These are phyloP conservation scores for Chrysolina haemoptera DNA, from an alignment of 2,888 invertebrate genomes.

Conservation along the genomic window DNA sequence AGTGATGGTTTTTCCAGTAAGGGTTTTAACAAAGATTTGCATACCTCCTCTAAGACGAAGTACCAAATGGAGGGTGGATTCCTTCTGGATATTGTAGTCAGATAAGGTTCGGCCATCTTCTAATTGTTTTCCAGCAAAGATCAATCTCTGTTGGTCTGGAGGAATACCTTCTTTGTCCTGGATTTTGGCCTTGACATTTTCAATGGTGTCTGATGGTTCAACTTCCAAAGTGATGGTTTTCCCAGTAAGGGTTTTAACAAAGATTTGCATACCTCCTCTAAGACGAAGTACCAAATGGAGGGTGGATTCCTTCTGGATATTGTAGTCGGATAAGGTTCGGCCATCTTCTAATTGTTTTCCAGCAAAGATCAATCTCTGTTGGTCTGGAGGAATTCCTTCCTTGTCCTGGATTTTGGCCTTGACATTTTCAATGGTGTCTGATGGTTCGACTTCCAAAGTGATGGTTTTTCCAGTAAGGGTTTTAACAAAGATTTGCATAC, in stretches of 20 bases:
- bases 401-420: constrained; percentile 78
- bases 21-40: constrained; percentile 75
- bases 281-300: constrained; percentile 94
- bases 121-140: constrained; percentile 80
- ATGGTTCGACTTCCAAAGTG: constrained; percentile 27
- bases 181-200: constrained; percentile 77
- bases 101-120: constrained; percentile 79
- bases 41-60: constrained; percentile 73
- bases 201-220: constrained; percentile 77
- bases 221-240: constrained; percentile 73
- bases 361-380: constrained; percentile 73
- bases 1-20: constrained; percentile 75
- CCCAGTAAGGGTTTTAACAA: constrained; percentile 73
- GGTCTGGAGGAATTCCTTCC: constrained; percentile 92
- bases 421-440: constrained; percentile 21
- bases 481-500: constrained; percentile 78
- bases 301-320: constrained; percentile 95
- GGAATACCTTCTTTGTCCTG: constrained; percentile 74
- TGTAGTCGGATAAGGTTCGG: constrained; percentile 91
- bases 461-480: constrained; percentile 75
- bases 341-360: constrained; percentile 87
- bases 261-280: constrained; percentile 88
- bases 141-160: constrained; percentile 75
- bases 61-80: constrained; percentile 73
- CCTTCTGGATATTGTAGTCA: constrained; percentile 79